These are phyloP conservation scores for Marasmarcha lunaedactyla DNA, from an alignment of 2,888 invertebrate species.

Conservation along the genomic window DNA sequence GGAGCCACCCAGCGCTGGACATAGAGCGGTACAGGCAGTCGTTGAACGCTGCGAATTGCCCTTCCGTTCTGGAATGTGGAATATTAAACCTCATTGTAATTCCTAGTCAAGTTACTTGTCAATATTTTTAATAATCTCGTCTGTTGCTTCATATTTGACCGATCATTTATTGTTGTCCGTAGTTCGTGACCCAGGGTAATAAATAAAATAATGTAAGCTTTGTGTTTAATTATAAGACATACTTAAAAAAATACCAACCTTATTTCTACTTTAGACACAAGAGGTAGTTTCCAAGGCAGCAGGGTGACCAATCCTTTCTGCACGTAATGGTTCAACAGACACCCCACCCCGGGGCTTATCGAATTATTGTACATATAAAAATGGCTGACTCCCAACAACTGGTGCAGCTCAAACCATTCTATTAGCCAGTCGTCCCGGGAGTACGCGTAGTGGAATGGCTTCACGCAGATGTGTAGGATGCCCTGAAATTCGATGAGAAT, in stretches of 20 bases:
- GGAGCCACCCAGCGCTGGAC: conserved; percentile 84
- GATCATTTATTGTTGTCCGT: no score
- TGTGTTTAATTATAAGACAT: no score
- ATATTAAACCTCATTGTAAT: background rate
- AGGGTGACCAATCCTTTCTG: conserved; percentile 76
- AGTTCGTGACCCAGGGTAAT: no score
- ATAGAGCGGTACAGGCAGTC: conserved; percentile 93
- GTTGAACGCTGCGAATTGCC: conserved; percentile 91
- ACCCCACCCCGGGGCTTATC: conserved; percentile 81
- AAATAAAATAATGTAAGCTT: no score
- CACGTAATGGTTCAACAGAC: conserved; percentile 78
- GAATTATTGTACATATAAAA: conserved; percentile 94
- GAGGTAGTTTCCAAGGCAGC: conserved; percentile 87
- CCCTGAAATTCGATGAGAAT: conserved; percentile 37
- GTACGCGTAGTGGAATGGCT: conserved; percentile 91
- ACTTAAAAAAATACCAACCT: conserved; percentile 25
- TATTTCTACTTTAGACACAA: conserved; percentile 90
- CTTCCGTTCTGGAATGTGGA: conserved; percentile 85
- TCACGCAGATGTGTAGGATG: conserved; percentile 85
- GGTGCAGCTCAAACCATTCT: conserved; percentile 91
- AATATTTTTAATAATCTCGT: no score
- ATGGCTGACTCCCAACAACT: conserved; percentile 84
- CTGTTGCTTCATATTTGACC: no score
- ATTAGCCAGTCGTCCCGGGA: conserved; percentile 85
- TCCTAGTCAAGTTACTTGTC: no score